Conservation (phyloP, 2,888 invertebrate species). For the Drosophila leonis region DNA sequence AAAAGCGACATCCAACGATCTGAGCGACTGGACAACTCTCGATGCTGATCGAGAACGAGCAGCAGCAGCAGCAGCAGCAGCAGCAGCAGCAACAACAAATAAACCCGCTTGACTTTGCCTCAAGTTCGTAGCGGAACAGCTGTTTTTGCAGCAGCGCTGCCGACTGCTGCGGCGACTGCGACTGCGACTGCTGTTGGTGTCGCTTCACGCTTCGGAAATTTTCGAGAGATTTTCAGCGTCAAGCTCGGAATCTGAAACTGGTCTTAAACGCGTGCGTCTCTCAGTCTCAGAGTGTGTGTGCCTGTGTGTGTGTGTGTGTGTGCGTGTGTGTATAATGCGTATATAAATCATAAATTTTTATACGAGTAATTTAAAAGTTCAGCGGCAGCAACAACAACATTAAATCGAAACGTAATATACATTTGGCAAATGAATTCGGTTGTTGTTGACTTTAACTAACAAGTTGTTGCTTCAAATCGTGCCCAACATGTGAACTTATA, state of each 20-base stretch:
- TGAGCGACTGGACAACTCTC: slow-evolving; percentile 43
- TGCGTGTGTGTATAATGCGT: slow-evolving; percentile 29
- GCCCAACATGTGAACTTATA: slow-evolving; percentile 9
- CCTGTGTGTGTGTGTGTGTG: slow-evolving; percentile 9
- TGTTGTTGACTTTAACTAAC: slow-evolving; percentile 60
- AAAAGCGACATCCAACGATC: slow-evolving; percentile 53
- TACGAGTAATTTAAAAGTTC: slow-evolving; percentile 63
- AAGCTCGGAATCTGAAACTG: slow-evolving; percentile 63
- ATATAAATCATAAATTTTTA: slow-evolving; percentile 61
- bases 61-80: slow-evolving; percentile 20
- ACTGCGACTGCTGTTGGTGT: slow-evolving; percentile 19
- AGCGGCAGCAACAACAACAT: slow-evolving; percentile 33
- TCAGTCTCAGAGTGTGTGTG: slow-evolving; percentile 2
- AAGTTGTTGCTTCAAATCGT: slow-evolving; percentile 44
- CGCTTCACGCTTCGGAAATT: slow-evolving; percentile 72
- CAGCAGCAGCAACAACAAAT: slow-evolving; percentile 7
- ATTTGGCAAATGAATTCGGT: slow-evolving; percentile 53
- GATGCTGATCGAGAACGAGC: slow-evolving; percentile 46
- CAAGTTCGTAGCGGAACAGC: slow-evolving; percentile 63
- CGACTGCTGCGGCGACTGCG: background rate
- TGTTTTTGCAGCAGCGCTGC: slow-evolving; percentile 48
- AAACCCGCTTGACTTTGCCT: slow-evolving; percentile 52
- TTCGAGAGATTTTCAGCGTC: slow-evolving; percentile 67
- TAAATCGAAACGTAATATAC: slow-evolving; percentile 31
- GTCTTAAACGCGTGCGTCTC: slow-evolving; percentile 57